Percentiles rank a stretch among this genome's conserved stretches.
Evolutionary conservation across 2,888 invertebrate species (phyloP).

Genomic region (Sphecodes monilicornis): DNA sequence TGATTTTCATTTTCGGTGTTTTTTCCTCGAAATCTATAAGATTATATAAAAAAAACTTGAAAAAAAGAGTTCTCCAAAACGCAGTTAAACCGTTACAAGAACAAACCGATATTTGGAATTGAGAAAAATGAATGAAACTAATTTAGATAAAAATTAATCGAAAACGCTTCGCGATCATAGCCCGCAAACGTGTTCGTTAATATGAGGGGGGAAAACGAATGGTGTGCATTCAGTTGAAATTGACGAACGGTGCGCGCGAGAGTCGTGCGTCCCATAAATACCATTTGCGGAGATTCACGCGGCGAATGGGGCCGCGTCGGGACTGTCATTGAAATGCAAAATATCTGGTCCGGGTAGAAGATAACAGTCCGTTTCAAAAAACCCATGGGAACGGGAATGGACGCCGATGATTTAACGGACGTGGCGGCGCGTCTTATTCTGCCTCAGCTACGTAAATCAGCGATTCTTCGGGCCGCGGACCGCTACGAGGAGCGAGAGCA

Average conservation of each 20-base stretch:
- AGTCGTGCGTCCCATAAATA: background rate
- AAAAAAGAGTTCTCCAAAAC: too few relatives aligned
- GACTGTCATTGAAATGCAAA: constrained; percentile 53
- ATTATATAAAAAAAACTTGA: too few relatives aligned
- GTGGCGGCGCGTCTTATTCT: constrained; percentile 55
- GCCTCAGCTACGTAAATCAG: constrained; percentile 48
- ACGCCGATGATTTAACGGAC: constrained; percentile 54
- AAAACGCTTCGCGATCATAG: too few relatives aligned
- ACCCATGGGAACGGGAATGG: constrained; percentile 7
- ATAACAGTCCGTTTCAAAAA: constrained; percentile 41
- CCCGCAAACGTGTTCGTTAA: background rate
- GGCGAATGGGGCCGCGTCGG: constrained; percentile 16
- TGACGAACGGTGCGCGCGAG: background rate
- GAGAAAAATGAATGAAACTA: too few relatives aligned
- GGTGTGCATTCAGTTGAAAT: background rate
- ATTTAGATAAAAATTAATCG: too few relatives aligned
- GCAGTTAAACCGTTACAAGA: too few relatives aligned
- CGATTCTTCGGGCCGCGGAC: constrained; percentile 69
- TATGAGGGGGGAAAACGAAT: background rate
- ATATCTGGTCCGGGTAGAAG: constrained; percentile 33
- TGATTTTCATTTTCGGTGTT: too few relatives aligned
- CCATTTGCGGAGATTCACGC: background rate
- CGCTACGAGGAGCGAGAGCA: constrained; percentile 76
- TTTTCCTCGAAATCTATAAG: too few relatives aligned
- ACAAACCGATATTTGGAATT: too few relatives aligned